Percentiles rank a stretch among this genome's conserved stretches.
Evolutionary conservation across 2,797 vertebrate genomes (phyloP).

Genomic region (Falco concolor): DNA sequence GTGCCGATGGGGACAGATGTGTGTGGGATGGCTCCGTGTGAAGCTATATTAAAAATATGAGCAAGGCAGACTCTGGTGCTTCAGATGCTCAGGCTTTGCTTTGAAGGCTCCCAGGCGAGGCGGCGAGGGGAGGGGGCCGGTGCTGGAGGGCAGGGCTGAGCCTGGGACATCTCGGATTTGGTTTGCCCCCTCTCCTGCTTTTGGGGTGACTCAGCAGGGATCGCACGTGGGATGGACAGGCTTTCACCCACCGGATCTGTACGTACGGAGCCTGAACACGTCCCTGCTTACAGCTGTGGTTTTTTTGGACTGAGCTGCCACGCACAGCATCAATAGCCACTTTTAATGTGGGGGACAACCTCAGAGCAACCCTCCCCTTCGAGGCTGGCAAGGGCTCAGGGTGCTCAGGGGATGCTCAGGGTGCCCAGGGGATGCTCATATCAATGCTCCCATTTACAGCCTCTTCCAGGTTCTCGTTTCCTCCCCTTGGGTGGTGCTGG

Average conservation of each 20-base stretch:
- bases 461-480: not conserved
- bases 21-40: slow-evolving; percentile 35
- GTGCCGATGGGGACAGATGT: slow-evolving; percentile 39
- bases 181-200: not conserved
- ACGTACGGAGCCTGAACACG: rapidly evolving
- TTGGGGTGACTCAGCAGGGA: not conserved
- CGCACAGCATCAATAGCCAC: too few relatives aligned
- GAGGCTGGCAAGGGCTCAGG: not conserved
- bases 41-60: not conserved
- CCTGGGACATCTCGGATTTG: rapidly evolving
- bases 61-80: not conserved
- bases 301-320: not conserved
- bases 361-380: not conserved
- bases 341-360: not conserved
- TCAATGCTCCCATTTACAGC: not conserved
- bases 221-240: rapidly evolving
- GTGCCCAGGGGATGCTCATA: not conserved
- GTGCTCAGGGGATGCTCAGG: not conserved
- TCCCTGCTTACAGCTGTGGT: not conserved
- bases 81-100: not conserved
- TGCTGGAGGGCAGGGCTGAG: not conserved
- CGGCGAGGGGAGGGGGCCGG: not conserved
- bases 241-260: rapidly evolving
- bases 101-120: not conserved
- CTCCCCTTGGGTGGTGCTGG: not conserved